Conservation (phyloP, 2,888 invertebrate genomes). For the Eupeodes latifasciatus region DNA sequence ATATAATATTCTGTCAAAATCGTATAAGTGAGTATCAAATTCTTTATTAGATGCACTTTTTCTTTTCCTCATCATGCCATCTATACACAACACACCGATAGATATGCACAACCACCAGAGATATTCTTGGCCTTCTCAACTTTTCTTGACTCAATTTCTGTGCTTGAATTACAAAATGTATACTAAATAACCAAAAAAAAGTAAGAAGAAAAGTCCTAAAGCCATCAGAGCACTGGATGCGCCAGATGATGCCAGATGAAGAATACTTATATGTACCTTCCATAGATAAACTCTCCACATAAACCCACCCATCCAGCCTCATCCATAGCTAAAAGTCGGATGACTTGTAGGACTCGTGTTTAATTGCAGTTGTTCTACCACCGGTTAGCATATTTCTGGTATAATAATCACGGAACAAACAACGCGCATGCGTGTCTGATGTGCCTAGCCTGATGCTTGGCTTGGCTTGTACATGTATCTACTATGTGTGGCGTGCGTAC, state of each 20-base stretch:
- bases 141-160: slow-evolving; percentile 51
- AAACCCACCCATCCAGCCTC: slow-evolving; percentile 25
- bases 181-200: not conserved
- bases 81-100: not conserved
- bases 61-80: slow-evolving; percentile 30
- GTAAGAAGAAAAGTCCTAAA: not conserved
- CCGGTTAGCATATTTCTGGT: slow-evolving; percentile 66
- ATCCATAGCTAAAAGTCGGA: not conserved
- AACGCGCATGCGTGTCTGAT: slow-evolving; percentile 51
- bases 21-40: slow-evolving; percentile 20
- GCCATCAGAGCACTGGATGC: not conserved
- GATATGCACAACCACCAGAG: not conserved
- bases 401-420: slow-evolving; percentile 57
- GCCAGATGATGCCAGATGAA: slow-evolving; percentile 26
- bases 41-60: slow-evolving; percentile 37
- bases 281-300: slow-evolving; percentile 32
- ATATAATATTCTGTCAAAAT: slow-evolving; percentile 42
- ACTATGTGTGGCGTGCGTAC: slow-evolving; percentile 51
- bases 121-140: slow-evolving; percentile 52
- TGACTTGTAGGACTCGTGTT: slow-evolving; percentile 60
- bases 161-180: slow-evolving; percentile 32
- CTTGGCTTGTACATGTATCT: not conserved
- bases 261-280: slow-evolving; percentile 23
- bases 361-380: slow-evolving; percentile 71
- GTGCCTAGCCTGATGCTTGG: slow-evolving; percentile 9